A percentile compares a stretch with the other conserved stretches of the same genome.
These are phyloP conservation scores for Eurosta solidaginis DNA, from an alignment of 1,140 invertebrate genomes.

Conservation along the genomic window DNA sequence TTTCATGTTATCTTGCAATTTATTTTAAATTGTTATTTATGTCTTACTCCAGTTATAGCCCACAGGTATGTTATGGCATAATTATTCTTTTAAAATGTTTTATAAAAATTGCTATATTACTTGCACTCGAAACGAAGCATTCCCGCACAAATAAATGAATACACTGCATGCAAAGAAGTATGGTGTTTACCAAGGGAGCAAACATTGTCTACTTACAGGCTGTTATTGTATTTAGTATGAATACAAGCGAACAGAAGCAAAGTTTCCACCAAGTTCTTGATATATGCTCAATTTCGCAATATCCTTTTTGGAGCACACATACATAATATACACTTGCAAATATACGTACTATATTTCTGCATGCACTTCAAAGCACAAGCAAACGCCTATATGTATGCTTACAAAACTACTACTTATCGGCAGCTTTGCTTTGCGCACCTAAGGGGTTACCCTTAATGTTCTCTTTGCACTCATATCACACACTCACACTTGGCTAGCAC, in stretches of 20 bases:
- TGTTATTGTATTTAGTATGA: background rate
- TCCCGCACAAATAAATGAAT: no score
- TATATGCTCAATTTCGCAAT: conserved; percentile 21
- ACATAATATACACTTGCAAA: background rate
- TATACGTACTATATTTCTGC: no score
- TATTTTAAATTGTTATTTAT: no score
- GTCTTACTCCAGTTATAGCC: no score
- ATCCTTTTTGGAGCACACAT: background rate
- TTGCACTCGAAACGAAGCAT: no score
- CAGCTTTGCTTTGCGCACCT: conserved; percentile 2
- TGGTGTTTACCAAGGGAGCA: no score
- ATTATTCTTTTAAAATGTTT: no score
- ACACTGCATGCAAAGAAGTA: no score
- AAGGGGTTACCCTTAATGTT: background rate
- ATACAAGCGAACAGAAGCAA: background rate
- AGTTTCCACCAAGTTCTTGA: background rate
- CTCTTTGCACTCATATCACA: background rate
- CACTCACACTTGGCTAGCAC: background rate
- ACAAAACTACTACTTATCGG: background rate
- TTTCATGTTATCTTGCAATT: no score
- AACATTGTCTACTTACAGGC: background rate
- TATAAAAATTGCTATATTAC: no score
- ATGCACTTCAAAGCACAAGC: background rate
- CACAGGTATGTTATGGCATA: no score
- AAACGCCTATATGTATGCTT: background rate